phyloP scores from a whole-genome alignment of 2,797 vertebrate genomes.

The Manis pentadactyla region DNA sequence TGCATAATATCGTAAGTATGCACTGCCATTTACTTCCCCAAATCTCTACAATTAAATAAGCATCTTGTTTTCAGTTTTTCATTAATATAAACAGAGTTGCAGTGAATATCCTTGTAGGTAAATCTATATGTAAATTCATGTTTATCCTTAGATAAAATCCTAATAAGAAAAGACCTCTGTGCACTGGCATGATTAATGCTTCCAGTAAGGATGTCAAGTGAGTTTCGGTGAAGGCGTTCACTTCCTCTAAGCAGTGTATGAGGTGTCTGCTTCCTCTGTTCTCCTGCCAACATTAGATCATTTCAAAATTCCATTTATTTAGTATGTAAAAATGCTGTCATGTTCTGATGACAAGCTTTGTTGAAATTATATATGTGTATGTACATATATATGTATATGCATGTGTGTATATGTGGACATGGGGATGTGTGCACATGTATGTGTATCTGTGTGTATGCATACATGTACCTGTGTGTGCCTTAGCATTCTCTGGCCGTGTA shows the following conservation, averaged over 20 bases:
- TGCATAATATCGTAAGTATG: not conserved
- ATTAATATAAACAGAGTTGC: not conserved
- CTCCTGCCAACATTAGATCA: no score
- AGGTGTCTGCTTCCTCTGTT: not conserved
- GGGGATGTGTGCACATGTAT: not conserved
- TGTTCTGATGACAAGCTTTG: not conserved
- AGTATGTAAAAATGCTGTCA: not conserved
- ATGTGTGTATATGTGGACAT: not conserved
- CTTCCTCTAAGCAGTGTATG: not conserved
- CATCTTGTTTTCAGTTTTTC: not conserved
- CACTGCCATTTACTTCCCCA: not conserved
- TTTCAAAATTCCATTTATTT: not conserved
- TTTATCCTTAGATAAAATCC: not conserved
- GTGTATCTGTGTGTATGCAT: rapidly evolving
- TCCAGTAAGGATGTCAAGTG: not conserved
- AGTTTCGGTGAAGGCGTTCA: rapidly evolving
- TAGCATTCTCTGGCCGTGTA: no score
- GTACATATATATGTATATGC: not conserved
- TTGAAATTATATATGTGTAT: no score
- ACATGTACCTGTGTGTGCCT: rapidly evolving
- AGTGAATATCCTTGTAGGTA: not conserved
- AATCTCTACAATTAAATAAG: not conserved
- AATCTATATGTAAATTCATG: not conserved
- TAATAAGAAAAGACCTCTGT: not conserved
- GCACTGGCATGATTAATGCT: not conserved